Evolutionary conservation across 2,888 invertebrate genomes (phyloP).

Genomic region (Trimorus sp.): DNA sequence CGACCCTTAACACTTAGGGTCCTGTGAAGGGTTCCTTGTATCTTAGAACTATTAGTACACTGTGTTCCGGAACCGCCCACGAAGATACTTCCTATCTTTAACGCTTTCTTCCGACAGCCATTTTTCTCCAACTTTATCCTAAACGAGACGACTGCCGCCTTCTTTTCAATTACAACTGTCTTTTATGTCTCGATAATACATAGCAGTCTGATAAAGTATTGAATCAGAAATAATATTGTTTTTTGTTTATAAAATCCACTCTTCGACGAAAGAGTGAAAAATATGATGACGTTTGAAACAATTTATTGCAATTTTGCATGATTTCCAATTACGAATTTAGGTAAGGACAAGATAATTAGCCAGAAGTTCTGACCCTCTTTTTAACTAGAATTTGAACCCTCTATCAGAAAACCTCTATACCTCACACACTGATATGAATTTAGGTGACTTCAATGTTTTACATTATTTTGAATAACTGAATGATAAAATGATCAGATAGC

Average conservation of each 20-base stretch:
- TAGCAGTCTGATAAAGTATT: no score
- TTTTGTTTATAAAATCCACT: not conserved
- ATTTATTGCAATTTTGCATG: no score
- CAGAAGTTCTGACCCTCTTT: no score
- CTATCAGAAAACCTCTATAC: no score
- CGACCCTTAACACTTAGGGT: conserved; percentile 66
- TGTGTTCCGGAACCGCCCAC: conserved; percentile 79
- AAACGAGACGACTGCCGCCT: conserved; percentile 72
- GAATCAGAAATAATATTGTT: not conserved
- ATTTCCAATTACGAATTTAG: no score
- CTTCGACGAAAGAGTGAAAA: no score
- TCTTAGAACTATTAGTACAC: conserved; percentile 80
- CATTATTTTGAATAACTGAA: no score
- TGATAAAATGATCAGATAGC: not conserved
- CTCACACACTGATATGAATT: no score
- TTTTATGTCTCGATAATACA: conserved; percentile 70
- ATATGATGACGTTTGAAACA: no score
- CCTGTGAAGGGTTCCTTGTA: conserved; percentile 74
- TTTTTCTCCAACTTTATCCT: conserved; percentile 67
- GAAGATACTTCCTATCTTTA: conserved; percentile 79
- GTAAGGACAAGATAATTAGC: no score
- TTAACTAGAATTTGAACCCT: no score
- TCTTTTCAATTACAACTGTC: conserved; percentile 73
- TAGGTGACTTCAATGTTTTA: no score
- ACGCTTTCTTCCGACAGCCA: conserved; percentile 73